A percentile compares a stretch with the other conserved stretches of the same genome.
Evolutionary conservation across 2,888 invertebrate species (phyloP).

Genomic region (Alloscopus bannaensis): DNA sequence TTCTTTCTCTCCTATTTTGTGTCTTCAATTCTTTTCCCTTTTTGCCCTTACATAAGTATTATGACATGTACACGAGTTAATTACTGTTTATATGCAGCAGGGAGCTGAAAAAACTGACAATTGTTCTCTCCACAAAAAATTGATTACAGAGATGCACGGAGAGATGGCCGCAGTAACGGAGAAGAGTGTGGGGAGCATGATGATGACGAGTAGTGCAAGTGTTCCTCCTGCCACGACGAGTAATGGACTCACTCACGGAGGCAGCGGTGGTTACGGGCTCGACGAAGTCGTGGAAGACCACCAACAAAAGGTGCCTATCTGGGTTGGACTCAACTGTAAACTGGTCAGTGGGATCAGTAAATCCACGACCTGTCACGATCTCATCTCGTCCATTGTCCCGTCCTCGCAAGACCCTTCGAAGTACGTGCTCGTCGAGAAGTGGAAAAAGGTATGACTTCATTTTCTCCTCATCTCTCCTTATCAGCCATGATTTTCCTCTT

Average conservation of each 20-base stretch:
- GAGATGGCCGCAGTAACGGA: conserved; percentile 50
- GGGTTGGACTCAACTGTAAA: conserved; percentile 69
- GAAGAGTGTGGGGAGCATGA: conserved; percentile 34
- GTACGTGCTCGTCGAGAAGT: conserved; percentile 86
- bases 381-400: conserved; percentile 66
- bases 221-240: not conserved
- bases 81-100: conserved; percentile 2
- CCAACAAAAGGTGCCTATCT: conserved; percentile 68
- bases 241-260: not conserved
- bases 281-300: conserved; percentile 46
- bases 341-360: conserved; percentile 70
- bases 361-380: conserved; percentile 70
- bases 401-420: conserved; percentile 63
- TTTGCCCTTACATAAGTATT: conserved; percentile 15
- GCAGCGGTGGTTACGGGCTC: conserved; percentile 31
- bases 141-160: not conserved
- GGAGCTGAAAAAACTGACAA: conserved; percentile 19
- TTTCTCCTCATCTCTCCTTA: conserved; percentile 15
- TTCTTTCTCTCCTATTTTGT: too few species aligned
- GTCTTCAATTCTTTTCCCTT: too few species aligned
- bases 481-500: too few species aligned
- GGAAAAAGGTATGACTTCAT: conserved; percentile 81
- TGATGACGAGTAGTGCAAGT: not conserved
- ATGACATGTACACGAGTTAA: conserved; percentile 26
- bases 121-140: not conserved